Conservation (phyloP, 2,888 invertebrate genomes). For the Pseudanteris insignis region DNA sequence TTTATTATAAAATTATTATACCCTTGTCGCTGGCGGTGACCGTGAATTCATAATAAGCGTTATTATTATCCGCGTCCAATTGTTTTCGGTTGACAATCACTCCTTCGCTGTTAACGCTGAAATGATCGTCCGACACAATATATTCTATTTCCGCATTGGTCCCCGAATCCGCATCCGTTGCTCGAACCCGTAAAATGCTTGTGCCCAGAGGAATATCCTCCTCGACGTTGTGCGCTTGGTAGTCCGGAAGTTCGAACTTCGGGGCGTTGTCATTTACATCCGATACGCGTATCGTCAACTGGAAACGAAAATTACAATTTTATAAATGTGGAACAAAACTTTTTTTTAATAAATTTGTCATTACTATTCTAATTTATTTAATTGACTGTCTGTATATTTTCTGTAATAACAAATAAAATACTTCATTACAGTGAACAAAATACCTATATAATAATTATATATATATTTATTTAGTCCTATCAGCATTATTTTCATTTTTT, state of each 20-base stretch:
- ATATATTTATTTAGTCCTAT: too few species aligned
- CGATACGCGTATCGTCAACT: conserved; percentile 92
- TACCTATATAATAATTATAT: too few species aligned
- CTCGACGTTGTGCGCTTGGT: conserved; percentile 95
- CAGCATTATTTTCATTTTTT: too few species aligned
- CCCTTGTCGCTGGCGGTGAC: conserved; percentile 95
- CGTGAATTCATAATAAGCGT: conserved; percentile 93
- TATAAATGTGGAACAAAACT: not conserved
- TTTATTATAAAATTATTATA: too few species aligned
- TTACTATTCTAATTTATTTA: too few species aligned
- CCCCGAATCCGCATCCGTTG: conserved; percentile 94
- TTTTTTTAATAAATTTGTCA: too few species aligned
- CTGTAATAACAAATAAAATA: too few species aligned
- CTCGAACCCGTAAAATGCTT: conserved; percentile 92
- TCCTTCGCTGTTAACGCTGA: conserved; percentile 91
- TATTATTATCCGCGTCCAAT: conserved; percentile 94
- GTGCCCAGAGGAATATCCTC: conserved; percentile 94
- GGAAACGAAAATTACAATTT: conserved; percentile 48
- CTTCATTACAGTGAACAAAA: too few species aligned
- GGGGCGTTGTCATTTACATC: conserved; percentile 99
- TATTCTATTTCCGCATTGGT: conserved; percentile 95
- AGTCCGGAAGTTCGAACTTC: conserved; percentile 94
- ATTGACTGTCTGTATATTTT: too few species aligned
- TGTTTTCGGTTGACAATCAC: conserved; percentile 93
- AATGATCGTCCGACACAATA: conserved; percentile 90